These are phyloP conservation scores for Sarcophaga subvicina DNA, from an alignment of 2,888 invertebrate genomes.

Conservation along the genomic window DNA sequence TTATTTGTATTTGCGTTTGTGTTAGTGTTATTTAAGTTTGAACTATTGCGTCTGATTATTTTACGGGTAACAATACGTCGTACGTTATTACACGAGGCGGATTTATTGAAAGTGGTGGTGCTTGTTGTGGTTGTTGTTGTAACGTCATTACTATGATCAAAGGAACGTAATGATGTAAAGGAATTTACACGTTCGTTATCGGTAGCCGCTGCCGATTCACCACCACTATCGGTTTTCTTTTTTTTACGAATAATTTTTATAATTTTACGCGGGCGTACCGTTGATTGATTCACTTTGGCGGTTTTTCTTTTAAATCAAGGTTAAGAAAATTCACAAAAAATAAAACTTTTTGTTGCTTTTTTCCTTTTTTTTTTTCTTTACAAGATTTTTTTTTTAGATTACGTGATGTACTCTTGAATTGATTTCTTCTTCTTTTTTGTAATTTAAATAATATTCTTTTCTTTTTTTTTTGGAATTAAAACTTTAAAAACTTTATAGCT, in stretches of 20 bases:
- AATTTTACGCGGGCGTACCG: slow-evolving; percentile 76
- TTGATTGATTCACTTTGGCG: slow-evolving; percentile 74
- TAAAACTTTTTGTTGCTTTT: not conserved
- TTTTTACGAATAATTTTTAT: slow-evolving; percentile 75
- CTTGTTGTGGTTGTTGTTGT: slow-evolving; percentile 40
- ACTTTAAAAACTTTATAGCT: not conserved
- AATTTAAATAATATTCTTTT: not conserved
- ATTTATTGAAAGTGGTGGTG: slow-evolving; percentile 50
- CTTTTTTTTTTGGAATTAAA: not conserved
- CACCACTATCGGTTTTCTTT: slow-evolving; percentile 73
- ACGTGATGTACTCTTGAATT: slow-evolving; percentile 49
- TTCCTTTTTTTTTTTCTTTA: not conserved
- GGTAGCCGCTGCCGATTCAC: slow-evolving; percentile 67
- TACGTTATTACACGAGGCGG: slow-evolving; percentile 60
- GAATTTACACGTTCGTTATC: slow-evolving; percentile 73
- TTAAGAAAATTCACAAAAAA: not conserved
- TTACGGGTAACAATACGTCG: slow-evolving; percentile 60
- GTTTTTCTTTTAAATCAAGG: slow-evolving; percentile 35
- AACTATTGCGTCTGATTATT: slow-evolving; percentile 58
- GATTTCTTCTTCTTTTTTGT: slow-evolving; percentile 8
- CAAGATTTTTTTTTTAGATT: slow-evolving; percentile 21
- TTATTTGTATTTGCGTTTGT: slow-evolving; percentile 6
- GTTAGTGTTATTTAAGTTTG: slow-evolving; percentile 34
- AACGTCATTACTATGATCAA: slow-evolving; percentile 67
- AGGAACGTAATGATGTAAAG: slow-evolving; percentile 65